These are phyloP conservation scores for Cichlasoma orientale DNA, from an alignment of 2,797 vertebrate genomes.

Conservation along the genomic window DNA sequence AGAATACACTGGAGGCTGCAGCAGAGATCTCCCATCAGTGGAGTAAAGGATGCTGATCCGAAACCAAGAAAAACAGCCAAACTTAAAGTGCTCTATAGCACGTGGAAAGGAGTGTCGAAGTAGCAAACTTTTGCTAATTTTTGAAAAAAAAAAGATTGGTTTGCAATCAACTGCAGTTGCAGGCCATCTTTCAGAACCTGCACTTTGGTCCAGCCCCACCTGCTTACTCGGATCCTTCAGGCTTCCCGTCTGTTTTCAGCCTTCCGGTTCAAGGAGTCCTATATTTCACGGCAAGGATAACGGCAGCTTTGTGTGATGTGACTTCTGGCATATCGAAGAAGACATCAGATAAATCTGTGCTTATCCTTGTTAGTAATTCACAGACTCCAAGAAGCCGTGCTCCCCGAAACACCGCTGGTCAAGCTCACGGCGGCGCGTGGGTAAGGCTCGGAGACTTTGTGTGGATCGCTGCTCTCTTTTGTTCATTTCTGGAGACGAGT, in stretches of 20 bases:
- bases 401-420: constrained; percentile 6
- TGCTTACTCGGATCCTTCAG: background rate
- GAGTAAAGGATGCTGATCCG: background rate
- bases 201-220: background rate
- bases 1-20: background rate
- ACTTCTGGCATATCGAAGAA: constrained; percentile 84
- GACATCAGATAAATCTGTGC: constrained; percentile 91
- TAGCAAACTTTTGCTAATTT: background rate
- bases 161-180: background rate
- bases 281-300: constrained; percentile 77
- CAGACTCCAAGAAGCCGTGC: constrained; percentile 53
- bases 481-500: background rate
- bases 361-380: constrained; percentile 83
- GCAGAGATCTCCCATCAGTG: background rate
- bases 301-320: constrained; percentile 89
- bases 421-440: background rate
- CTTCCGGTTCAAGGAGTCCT: constrained; percentile 38
- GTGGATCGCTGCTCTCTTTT: background rate
- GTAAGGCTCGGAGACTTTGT: constrained; percentile 23
- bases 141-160: background rate
- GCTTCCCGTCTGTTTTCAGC: background rate
- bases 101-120: background rate
- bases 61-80: background rate
- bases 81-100: background rate
- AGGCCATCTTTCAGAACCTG: background rate